Percentiles rank a stretch among this genome's conserved stretches.
These are phyloP conservation scores for Caenorhabditis imperialis DNA, from an alignment of 2,888 invertebrate species.

Conservation along the genomic window DNA sequence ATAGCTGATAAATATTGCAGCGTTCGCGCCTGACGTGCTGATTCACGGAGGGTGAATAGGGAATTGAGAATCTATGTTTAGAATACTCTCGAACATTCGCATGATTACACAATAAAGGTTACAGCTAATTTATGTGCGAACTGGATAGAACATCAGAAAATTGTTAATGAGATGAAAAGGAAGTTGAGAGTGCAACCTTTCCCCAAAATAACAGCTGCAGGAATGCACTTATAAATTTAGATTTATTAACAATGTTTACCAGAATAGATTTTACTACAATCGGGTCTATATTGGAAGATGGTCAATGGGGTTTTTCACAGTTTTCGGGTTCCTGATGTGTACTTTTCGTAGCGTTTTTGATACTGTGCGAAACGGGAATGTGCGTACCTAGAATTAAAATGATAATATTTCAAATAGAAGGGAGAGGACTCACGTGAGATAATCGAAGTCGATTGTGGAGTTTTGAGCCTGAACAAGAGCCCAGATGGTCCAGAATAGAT, in stretches of 20 bases:
- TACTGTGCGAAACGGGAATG: slow-evolving; percentile 52
- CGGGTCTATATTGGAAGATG: too few relatives aligned
- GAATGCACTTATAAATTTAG: too few relatives aligned
- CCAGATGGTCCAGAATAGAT: slow-evolving; percentile 77
- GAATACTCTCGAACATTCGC: too few relatives aligned
- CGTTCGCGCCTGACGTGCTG: neutral
- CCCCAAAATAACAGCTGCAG: too few relatives aligned
- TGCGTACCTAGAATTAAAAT: slow-evolving; percentile 40
- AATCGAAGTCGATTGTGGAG: slow-evolving; percentile 76
- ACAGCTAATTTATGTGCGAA: too few relatives aligned
- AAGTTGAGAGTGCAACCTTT: too few relatives aligned
- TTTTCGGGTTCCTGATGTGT: neutral
- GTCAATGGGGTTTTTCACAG: too few relatives aligned
- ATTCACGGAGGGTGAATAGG: slow-evolving; percentile 2
- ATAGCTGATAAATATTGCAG: slow-evolving; percentile 22
- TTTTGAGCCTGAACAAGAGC: slow-evolving; percentile 74
- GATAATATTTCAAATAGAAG: neutral
- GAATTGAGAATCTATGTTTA: neutral
- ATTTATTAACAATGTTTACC: too few relatives aligned
- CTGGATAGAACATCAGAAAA: too few relatives aligned
- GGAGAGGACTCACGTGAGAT: slow-evolving; percentile 62
- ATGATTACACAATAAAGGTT: too few relatives aligned
- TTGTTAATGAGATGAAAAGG: too few relatives aligned
- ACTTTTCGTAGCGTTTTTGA: slow-evolving; percentile 44
- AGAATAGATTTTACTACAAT: too few relatives aligned